Conservation (phyloP, 2,113 vertebrate species). For the Orcinus orca region DNA sequence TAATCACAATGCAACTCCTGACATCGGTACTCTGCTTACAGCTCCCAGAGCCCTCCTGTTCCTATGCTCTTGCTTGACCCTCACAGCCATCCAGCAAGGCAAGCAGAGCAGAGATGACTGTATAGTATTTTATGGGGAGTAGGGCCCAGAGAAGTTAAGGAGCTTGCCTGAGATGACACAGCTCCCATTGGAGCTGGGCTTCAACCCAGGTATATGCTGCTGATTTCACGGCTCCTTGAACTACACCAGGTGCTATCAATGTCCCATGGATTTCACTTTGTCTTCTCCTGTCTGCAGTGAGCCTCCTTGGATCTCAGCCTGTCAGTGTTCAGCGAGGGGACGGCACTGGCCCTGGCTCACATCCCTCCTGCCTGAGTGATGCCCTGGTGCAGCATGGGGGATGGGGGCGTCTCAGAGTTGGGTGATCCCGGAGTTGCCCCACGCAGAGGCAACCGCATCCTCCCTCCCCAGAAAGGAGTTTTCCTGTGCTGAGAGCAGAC, state of each 20-base stretch:
- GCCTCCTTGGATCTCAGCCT: background rate
- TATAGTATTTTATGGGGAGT: background rate
- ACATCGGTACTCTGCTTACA: background rate
- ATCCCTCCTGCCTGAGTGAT: background rate
- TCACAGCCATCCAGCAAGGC: rapidly evolving
- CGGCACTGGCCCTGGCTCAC: rapidly evolving
- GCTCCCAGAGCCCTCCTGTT: background rate
- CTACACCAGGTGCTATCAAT: background rate
- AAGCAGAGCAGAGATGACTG: background rate
- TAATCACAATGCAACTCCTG: background rate
- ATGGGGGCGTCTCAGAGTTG: background rate
- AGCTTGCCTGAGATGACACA: background rate
- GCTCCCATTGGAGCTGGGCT: background rate
- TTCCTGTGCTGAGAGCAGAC: background rate
- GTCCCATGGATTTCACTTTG: background rate
- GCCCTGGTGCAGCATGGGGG: rapidly evolving
- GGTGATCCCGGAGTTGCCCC: too few species aligned
- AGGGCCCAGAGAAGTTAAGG: background rate
- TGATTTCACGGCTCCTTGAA: rapidly evolving
- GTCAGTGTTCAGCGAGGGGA: too few species aligned
- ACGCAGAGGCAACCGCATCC: rapidly evolving
- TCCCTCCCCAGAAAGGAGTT: background rate
- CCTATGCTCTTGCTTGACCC: background rate
- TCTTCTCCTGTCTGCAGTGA: background rate
- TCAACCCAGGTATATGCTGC: background rate